These are phyloP conservation scores for Apotomis betuletana DNA, from an alignment of 2,888 invertebrate genomes.

Conservation along the genomic window DNA sequence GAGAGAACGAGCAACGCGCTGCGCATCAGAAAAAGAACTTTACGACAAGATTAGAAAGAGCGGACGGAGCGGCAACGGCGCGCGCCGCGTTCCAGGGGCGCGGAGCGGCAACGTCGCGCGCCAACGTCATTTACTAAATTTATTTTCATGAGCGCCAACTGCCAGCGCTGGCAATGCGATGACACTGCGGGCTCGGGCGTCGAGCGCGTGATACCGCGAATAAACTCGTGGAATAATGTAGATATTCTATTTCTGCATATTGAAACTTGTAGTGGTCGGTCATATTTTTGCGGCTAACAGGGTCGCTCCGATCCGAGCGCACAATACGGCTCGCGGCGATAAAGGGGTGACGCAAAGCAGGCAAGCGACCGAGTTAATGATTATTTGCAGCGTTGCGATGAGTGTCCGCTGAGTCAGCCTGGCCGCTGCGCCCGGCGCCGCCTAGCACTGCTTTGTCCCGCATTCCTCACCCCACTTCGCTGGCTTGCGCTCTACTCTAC, in stretches of 20 bases:
- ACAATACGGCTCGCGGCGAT: conserved; percentile 74
- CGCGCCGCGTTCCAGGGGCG: conserved; percentile 78
- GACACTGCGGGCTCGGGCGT: conserved; percentile 67
- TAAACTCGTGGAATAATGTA: conserved; percentile 62
- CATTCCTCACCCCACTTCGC: conserved; percentile 47
- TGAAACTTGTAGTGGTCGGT: conserved; percentile 60
- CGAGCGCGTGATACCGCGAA: conserved; percentile 64
- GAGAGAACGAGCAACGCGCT: conserved; percentile 79
- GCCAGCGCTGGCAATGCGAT: conserved; percentile 79
- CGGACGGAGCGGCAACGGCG: conserved; percentile 80
- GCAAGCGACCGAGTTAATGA: conserved; percentile 53
- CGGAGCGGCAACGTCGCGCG: conserved; percentile 77
- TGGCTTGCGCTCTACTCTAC: conserved; percentile 6
- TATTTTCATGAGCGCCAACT: conserved; percentile 80
- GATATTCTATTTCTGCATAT: conserved; percentile 68
- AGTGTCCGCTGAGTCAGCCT: conserved; percentile 78
- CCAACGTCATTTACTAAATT: conserved; percentile 83
- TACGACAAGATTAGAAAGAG: conserved; percentile 84
- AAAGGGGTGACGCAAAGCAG: conserved; percentile 79
- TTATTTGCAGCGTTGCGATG: conserved; percentile 82
- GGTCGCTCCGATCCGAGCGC: conserved; percentile 56
- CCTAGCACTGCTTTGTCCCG: conserved; percentile 51
- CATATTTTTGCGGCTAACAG: conserved; percentile 61
- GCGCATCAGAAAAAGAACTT: conserved; percentile 84
- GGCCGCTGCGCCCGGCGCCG: conserved; percentile 47